phyloP scores from a whole-genome alignment of 37 sponge, comb jelly and placozoan genomes.

The Haliclona indistincta region DNA sequence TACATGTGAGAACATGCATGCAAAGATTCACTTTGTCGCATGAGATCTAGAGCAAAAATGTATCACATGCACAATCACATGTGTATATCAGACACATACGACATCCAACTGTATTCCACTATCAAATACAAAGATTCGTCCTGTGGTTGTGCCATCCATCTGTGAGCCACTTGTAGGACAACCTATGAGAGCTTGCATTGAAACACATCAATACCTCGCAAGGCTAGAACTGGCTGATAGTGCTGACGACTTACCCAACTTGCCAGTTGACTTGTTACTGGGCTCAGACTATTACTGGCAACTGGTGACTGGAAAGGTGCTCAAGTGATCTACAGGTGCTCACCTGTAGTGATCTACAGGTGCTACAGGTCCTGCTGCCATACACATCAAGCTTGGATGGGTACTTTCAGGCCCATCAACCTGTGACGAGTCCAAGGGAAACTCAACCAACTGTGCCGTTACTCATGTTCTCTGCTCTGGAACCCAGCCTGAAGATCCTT shows the following conservation, averaged over 20 bases:
- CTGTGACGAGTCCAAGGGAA: background rate
- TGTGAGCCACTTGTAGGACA: slow-evolving; percentile 51
- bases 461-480: slow-evolving; percentile 26
- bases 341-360: no score
- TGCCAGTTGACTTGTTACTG: slow-evolving; percentile 12
- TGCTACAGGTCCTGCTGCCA: slow-evolving; percentile 25
- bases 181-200: slow-evolving; percentile 12
- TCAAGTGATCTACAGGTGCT: no score
- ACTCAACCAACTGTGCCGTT: slow-evolving; percentile 7
- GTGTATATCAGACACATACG: no score
- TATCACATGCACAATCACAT: no score
- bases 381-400: slow-evolving; percentile 58
- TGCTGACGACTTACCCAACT: background rate
- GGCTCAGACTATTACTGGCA: slow-evolving; percentile 47
- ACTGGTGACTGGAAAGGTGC: slow-evolving; percentile 24
- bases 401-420: no score
- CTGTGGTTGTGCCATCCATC: slow-evolving; percentile 42
- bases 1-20: no score
- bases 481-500: background rate
- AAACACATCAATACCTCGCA: slow-evolving; percentile 7
- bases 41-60: no score
- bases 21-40: no score
- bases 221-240: slow-evolving; percentile 46
- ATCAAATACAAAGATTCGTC: no score
- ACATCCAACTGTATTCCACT: no score